A percentile compares a stretch with the other conserved stretches of the same genome.
Conservation (phyloP, 2,113 vertebrate genomes). For the Paralichthys olivaceus region DNA sequence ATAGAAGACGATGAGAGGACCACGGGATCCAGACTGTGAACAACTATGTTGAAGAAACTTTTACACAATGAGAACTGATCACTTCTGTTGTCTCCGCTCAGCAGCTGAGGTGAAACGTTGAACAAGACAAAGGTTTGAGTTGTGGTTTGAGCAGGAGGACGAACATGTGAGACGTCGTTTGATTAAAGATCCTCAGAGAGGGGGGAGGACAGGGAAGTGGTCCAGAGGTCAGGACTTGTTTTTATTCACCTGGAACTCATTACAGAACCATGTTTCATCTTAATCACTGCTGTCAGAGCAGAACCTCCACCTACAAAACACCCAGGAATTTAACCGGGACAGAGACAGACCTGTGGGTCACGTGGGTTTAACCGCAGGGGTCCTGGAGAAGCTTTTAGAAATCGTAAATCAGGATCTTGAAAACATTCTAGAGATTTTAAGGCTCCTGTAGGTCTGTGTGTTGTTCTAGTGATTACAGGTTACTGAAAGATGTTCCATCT, state of each 20-base stretch:
- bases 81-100: no score
- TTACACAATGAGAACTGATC: no score
- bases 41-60: no score
- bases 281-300: background rate
- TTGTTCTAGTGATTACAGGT: no score
- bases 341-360: background rate
- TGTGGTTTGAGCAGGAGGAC: background rate
- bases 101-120: background rate
- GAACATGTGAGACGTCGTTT: background rate
- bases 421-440: no score
- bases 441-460: no score
- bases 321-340: background rate
- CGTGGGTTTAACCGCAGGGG: background rate
- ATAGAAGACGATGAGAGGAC: no score
- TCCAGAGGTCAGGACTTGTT: background rate
- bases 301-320: background rate
- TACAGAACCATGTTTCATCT: background rate
- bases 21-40: no score
- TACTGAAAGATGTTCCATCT: background rate
- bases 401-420: no score
- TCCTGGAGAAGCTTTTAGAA: background rate
- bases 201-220: no score
- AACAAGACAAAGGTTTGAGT: background rate
- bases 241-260: conserved; percentile 22
- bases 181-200: background rate